Evolutionary conservation across 2,113 vertebrate genomes (phyloP).

Genomic region (Pleuronectes platessa): DNA sequence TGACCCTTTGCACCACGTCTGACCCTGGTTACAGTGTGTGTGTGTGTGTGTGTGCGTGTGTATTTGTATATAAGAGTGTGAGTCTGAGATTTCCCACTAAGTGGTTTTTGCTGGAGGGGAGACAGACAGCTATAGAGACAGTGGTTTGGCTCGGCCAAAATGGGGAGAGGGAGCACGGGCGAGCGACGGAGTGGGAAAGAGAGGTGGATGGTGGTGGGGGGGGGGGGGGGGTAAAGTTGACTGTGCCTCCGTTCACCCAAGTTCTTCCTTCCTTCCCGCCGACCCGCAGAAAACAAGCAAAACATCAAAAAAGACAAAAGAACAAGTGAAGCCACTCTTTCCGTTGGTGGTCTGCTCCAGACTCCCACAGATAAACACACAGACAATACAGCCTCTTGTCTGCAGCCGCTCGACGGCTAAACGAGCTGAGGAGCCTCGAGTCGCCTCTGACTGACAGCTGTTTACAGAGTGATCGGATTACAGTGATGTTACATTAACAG

Average conservation of each 20-base stretch:
- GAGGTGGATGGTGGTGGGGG: slow-evolving; percentile 57
- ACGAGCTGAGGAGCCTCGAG: slow-evolving; percentile 38
- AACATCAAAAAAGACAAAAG: slow-evolving; percentile 67
- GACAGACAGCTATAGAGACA: slow-evolving; percentile 86
- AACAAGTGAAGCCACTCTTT: slow-evolving; percentile 60
- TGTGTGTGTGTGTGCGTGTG: slow-evolving; percentile 52
- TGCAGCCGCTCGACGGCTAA: slow-evolving; percentile 33
- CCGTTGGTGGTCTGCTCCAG: slow-evolving; percentile 60
- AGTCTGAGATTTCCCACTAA: slow-evolving; percentile 65
- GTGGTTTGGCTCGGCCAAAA: slow-evolving; percentile 84
- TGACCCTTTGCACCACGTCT: slow-evolving; percentile 62
- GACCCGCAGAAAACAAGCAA: slow-evolving; percentile 53
- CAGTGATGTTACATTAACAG: slow-evolving; percentile 54
- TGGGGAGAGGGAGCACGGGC: slow-evolving; percentile 24
- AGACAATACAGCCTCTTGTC: slow-evolving; percentile 63
- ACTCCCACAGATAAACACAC: slow-evolving; percentile 36
- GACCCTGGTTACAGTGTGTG: slow-evolving; percentile 58
- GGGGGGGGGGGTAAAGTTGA: slow-evolving; percentile 58
- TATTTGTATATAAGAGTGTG: slow-evolving; percentile 50
- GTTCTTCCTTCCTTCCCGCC: slow-evolving; percentile 47
- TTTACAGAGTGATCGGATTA: slow-evolving; percentile 56
- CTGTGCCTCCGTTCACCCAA: slow-evolving; percentile 65
- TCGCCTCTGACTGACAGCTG: slow-evolving; percentile 60
- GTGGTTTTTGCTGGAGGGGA: slow-evolving; percentile 80
- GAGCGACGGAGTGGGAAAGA: slow-evolving; percentile 52